phyloP scores from a whole-genome alignment of 53 echinoderm and acorn worm species.

The Zoroaster sp. region DNA sequence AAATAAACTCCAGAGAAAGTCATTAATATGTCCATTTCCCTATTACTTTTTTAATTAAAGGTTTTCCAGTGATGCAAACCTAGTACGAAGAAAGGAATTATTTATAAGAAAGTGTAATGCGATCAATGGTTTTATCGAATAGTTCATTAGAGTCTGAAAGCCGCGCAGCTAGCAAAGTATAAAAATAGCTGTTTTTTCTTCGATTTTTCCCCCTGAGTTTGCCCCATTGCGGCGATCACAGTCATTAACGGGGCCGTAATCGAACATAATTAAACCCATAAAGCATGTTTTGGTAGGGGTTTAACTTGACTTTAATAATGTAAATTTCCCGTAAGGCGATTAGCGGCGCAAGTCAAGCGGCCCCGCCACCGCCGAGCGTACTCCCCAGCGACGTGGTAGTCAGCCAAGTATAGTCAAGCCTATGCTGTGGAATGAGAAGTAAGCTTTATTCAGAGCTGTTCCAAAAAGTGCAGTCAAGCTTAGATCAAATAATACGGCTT shows the following conservation, averaged over 20 bases:
- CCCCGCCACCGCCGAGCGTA: neutral
- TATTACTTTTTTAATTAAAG: no score
- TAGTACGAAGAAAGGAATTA: neutral
- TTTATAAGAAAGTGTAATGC: neutral
- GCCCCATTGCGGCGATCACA: neutral
- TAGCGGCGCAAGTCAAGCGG: neutral
- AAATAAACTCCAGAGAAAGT: no score
- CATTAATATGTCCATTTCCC: no score
- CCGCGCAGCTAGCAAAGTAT: neutral
- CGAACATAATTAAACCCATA: conserved; percentile 60
- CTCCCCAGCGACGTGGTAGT: no score
- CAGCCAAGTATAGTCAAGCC: no score
- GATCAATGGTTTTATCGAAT: neutral
- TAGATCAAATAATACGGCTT: conserved; percentile 6
- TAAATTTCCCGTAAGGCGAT: conserved; percentile 55
- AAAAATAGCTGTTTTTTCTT: neutral
- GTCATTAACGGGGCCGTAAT: conserved; percentile 27
- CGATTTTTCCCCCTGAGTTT: neutral
- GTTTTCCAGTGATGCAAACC: no score
- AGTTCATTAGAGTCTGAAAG: neutral
- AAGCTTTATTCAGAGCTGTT: neutral
- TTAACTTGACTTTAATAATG: conserved; percentile 59
- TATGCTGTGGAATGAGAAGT: neutral
- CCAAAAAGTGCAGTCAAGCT: conserved; percentile 1
- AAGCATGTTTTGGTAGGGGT: conserved; percentile 50